These are phyloP conservation scores for Poeciliopsis presidionis DNA, from an alignment of 2,797 vertebrate genomes.

Conservation along the genomic window DNA sequence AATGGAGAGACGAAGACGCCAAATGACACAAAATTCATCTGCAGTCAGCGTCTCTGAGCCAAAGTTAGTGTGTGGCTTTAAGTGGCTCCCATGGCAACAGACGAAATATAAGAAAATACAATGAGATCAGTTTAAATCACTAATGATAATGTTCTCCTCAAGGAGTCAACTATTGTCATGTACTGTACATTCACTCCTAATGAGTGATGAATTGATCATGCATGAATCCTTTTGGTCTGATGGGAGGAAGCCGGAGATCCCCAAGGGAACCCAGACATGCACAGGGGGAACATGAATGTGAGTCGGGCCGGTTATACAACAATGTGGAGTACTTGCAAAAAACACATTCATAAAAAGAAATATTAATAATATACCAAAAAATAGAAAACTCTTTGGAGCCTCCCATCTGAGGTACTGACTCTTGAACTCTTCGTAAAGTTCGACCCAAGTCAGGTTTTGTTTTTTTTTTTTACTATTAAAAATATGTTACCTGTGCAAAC, in stretches of 20 bases:
- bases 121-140: background rate
- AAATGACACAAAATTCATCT: slow-evolving; percentile 50
- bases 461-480: background rate
- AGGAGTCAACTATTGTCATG: background rate
- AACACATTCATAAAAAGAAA: too few relatives aligned
- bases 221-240: background rate
- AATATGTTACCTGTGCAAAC: background rate
- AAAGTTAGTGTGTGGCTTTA: slow-evolving; percentile 32
- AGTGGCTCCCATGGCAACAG: slow-evolving; percentile 34
- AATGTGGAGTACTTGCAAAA: too few relatives aligned
- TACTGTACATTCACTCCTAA: background rate
- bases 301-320: too few relatives aligned
- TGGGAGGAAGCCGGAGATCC: background rate
- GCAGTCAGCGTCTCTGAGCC: slow-evolving; percentile 41
- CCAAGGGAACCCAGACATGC: background rate
- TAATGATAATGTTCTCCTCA: background rate
- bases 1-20: slow-evolving; percentile 58
- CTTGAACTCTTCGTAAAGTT: too few relatives aligned
- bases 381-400: too few relatives aligned
- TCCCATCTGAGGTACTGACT: too few relatives aligned
- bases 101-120: slow-evolving; percentile 13
- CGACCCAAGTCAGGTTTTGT: too few relatives aligned
- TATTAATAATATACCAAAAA: background rate
- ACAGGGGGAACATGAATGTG: background rate
- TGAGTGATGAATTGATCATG: background rate